phyloP scores from a whole-genome alignment of 2,113 vertebrate genomes.

The Corythaixoides concolor region DNA sequence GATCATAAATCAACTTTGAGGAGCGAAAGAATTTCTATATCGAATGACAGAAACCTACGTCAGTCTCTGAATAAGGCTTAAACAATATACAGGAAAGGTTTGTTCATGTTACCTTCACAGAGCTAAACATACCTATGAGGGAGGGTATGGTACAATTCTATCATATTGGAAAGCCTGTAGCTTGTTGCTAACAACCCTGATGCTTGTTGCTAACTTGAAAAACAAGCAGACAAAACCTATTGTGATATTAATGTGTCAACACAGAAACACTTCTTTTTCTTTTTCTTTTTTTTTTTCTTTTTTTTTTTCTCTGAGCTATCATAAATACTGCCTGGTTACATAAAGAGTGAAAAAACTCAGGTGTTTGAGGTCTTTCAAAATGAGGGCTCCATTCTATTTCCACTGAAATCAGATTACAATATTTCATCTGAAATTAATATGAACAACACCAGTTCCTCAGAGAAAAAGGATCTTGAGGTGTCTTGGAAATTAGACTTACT shows the following conservation, averaged over 20 bases:
- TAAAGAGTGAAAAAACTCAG: rapidly evolving
- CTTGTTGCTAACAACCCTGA: background rate
- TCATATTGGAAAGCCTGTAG: background rate
- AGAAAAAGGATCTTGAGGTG: background rate
- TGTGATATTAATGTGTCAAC: background rate
- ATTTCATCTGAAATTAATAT: background rate
- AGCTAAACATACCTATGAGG: background rate
- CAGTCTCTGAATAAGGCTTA: background rate
- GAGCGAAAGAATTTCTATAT: background rate
- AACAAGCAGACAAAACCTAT: background rate
- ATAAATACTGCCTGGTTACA: background rate
- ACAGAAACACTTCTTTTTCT: background rate
- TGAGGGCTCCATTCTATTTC: background rate
- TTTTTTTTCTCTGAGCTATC: background rate
- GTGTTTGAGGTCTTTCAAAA: background rate
- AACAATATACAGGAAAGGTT: background rate
- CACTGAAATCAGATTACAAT: background rate
- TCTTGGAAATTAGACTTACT: background rate
- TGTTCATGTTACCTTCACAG: background rate
- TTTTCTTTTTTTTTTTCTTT: background rate
- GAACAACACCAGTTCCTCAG: background rate
- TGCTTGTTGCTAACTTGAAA: background rate
- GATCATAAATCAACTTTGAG: background rate
- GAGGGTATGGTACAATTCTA: background rate
- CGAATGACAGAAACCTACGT: background rate